A percentile compares a stretch with the other conserved stretches of the same genome.
Conservation (phyloP, 1,140 invertebrate species). For the Drosophila micromelanica region DNA sequence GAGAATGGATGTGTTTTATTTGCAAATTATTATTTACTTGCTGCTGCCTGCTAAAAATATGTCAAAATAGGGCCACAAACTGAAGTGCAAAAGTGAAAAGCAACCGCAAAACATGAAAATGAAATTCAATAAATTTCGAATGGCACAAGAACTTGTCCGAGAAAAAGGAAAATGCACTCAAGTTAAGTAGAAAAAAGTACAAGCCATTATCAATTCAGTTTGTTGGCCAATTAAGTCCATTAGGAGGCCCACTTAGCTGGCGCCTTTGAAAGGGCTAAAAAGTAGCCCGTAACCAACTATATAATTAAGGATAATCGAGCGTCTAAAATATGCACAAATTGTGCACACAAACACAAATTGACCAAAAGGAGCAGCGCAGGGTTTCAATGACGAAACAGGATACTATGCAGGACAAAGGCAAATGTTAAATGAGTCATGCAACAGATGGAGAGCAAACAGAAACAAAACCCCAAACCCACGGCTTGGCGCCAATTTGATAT, state of each 20-base stretch:
- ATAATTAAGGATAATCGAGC: constrained; percentile 66
- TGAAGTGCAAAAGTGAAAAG: constrained; percentile 2
- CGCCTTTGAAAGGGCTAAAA: constrained; percentile 6
- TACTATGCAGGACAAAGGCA: constrained; percentile 13
- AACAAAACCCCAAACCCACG: background rate
- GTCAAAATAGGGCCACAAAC: background rate
- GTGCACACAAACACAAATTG: constrained; percentile 65
- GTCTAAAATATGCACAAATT: constrained; percentile 64
- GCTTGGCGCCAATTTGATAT: constrained; percentile 57
- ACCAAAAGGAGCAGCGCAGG: constrained; percentile 12
- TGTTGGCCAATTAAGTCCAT: constrained; percentile 5
- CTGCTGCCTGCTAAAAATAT: constrained; percentile 36
- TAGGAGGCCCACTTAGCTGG: constrained; percentile 2
- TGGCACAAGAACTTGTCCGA: background rate
- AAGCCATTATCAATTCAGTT: constrained; percentile 13
- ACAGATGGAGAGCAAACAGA: constrained; percentile 22
- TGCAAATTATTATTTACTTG: constrained; percentile 41
- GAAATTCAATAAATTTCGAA: background rate
- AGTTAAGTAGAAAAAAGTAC: background rate
- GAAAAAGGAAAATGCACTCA: background rate
- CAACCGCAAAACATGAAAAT: background rate
- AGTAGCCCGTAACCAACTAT: constrained; percentile 7
- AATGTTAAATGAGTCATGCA: constrained; percentile 50
- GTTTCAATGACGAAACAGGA: constrained; percentile 53
- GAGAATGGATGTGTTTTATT: constrained; percentile 26